A percentile compares a stretch with the other conserved stretches of the same genome.
These are phyloP conservation scores for Helicoverpa zea DNA, from an alignment of 1,140 invertebrate species.

Conservation along the genomic window DNA sequence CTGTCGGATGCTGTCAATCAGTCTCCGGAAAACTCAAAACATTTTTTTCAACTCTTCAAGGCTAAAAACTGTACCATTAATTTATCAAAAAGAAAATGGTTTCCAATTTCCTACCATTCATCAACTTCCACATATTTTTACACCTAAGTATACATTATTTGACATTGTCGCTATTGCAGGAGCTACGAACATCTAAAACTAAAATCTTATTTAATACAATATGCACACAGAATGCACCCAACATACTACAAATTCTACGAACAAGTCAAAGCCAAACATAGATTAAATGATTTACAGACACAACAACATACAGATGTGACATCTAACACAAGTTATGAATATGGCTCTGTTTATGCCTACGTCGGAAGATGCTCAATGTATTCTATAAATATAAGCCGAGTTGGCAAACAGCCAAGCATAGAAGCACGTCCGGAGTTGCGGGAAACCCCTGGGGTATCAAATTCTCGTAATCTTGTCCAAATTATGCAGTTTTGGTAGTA, in stretches of 20 bases:
- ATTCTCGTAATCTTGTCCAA: neutral
- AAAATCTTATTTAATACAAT: neutral
- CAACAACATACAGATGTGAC: constrained; percentile 4
- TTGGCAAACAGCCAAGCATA: constrained; percentile 12
- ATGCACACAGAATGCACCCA: no score
- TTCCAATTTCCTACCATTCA: no score
- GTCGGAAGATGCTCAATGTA: constrained; percentile 32
- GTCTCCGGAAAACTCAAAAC: neutral
- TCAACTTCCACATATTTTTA: no score
- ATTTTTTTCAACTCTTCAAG: neutral
- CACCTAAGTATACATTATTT: no score
- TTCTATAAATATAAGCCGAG: constrained; percentile 20
- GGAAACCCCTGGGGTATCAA: constrained; percentile 31
- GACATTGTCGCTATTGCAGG: no score
- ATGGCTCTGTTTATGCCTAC: constrained; percentile 27
- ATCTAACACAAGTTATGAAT: constrained; percentile 16
- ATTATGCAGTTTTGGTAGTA: neutral
- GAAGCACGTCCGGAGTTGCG: constrained; percentile 12
- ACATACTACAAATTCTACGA: neutral
- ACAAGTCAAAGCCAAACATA: neutral
- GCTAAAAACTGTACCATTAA: neutral
- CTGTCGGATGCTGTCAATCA: constrained; percentile 16
- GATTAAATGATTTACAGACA: neutral
- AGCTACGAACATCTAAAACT: no score
- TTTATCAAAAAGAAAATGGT: no score